These are phyloP conservation scores for Nothoprocta perdicaria DNA, from an alignment of 2,113 vertebrate species.

Conservation along the genomic window DNA sequence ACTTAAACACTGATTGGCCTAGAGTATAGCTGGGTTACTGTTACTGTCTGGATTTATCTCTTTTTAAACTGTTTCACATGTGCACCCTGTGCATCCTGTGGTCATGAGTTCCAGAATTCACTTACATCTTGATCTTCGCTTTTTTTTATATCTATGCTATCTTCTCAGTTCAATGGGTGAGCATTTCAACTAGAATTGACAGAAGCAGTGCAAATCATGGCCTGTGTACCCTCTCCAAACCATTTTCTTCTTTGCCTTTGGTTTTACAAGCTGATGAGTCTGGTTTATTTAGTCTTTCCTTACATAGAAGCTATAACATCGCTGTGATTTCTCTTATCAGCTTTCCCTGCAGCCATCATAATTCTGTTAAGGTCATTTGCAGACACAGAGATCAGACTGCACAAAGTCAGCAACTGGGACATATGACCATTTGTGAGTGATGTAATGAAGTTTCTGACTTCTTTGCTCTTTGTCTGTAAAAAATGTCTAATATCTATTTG, in stretches of 20 bases:
- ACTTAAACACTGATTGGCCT: background rate
- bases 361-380: background rate
- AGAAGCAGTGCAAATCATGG: background rate
- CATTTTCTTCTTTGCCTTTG: background rate
- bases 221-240: background rate
- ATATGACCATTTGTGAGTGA: background rate
- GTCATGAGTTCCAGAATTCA: background rate
- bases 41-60: background rate
- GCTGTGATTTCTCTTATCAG: background rate
- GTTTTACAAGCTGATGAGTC: background rate
- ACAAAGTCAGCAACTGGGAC: background rate
- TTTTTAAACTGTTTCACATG: background rate
- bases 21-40: background rate
- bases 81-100: background rate
- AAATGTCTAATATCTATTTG: background rate
- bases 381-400: background rate
- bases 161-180: background rate
- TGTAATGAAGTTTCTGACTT: background rate
- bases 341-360: constrained; percentile 7
- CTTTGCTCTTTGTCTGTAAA: background rate
- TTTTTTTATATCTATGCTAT: background rate
- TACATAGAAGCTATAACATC: background rate
- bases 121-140: background rate
- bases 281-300: background rate
- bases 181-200: background rate